Evolutionary conservation across 2,113 vertebrate genomes (phyloP), one percentile per base, ranked within the genome.

Genomic region (Anoura caudifer): DNA sequence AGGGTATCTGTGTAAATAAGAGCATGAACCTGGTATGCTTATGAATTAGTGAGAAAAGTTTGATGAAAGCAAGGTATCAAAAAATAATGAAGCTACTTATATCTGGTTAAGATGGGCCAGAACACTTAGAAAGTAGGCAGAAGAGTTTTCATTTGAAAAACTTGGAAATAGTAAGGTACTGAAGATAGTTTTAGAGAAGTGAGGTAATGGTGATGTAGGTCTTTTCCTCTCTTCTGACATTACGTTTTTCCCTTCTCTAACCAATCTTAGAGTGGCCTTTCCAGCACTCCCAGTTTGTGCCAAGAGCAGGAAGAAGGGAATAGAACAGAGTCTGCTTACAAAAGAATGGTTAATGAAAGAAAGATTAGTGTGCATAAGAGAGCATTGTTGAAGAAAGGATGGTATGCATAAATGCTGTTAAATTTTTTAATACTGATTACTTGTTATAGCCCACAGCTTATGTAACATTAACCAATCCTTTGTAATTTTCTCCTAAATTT

Each of bases 111-210:
- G 50, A 19, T 90, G 28, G n/a, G 10, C 41, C 59, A 67, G 24
- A 83, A 63, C 36, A 81, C 41, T 87, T 45, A 82, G 65, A 90
- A 91, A 79, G 52, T 67, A 91, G 33, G 36, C 26, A 45, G 50
- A 91, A n/a, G 80, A 81, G n/a, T 90, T 85, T 73, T 45, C 54
- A 75, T 90, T 76, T 81, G 47, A 65, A 81, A 90, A 81, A 86
- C 12, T 70, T 56, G 65, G 61, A 56, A 80, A 11, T 41, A 54
- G 52, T 72, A 75, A 12, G 52, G 17, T 56, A 19, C 76, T 70
- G 36, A 54, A 76, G 33, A 81, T 63, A 59, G 83, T 93, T 92
- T 87, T 41, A 33, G 31, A 33, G 33, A 70, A 94, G 5, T 82
- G 38, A 65, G 47, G 28, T 72, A 52, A 72, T 72, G 20, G 19